These are phyloP conservation scores for Teleopsis dalmanni DNA, from an alignment of 1,140 invertebrate species.

Conservation along the genomic window DNA sequence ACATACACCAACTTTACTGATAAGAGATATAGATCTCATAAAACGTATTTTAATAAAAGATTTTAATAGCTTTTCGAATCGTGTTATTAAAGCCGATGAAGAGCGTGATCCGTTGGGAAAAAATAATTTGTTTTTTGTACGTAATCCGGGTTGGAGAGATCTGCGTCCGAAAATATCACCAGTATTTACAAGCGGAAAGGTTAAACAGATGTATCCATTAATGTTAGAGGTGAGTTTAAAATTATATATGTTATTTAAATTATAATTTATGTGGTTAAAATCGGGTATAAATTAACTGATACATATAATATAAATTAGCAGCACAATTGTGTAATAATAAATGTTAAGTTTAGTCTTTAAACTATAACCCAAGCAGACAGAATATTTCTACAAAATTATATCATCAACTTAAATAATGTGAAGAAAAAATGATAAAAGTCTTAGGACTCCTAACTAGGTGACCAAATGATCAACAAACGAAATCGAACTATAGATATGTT, in stretches of 20 bases:
- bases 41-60: constrained; percentile 48
- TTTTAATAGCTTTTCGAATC: constrained; percentile 38
- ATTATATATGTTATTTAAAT: not conserved
- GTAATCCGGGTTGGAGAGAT: constrained; percentile 45
- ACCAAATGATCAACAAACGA: too few species aligned
- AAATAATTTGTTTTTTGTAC: constrained; percentile 31
- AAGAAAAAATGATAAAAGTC: too few species aligned
- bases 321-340: too few species aligned
- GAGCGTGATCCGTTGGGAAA: constrained; percentile 22
- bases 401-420: too few species aligned
- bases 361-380: too few species aligned
- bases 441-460: too few species aligned
- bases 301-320: too few species aligned
- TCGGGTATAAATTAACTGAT: constrained; percentile 9
- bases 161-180: constrained; percentile 49
- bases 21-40: constrained; percentile 48
- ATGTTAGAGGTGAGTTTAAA: constrained; percentile 37
- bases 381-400: too few species aligned
- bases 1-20: constrained; percentile 43
- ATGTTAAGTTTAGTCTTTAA: too few species aligned
- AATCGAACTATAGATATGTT: too few species aligned
- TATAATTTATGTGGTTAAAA: not conserved
- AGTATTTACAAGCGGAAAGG: constrained; percentile 49
- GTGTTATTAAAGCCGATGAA: constrained; percentile 21
- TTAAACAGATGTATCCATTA: constrained; percentile 50